Evolutionary conservation across 2,113 vertebrate species (phyloP).

Genomic region (Lutjanus erythropterus): DNA sequence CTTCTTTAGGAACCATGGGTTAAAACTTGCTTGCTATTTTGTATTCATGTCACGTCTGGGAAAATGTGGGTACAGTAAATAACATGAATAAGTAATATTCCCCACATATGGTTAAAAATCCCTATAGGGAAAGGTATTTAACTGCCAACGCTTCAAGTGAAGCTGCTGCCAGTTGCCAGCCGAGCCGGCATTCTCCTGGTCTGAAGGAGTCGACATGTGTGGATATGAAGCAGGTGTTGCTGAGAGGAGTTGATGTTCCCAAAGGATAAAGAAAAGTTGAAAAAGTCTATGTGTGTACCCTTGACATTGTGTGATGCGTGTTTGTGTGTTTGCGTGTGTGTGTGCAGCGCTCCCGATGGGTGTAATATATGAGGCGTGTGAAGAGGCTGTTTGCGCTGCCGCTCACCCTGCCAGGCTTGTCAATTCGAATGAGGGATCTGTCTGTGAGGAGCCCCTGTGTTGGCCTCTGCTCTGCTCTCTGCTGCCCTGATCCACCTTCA

Average conservation of each 20-base stretch:
- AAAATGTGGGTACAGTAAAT: constrained; percentile 32
- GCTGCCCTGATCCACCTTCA: constrained; percentile 55
- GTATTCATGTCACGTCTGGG: neutral
- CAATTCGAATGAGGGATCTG: constrained; percentile 51
- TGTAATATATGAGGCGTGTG: constrained; percentile 38
- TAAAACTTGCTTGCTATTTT: neutral
- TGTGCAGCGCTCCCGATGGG: constrained; percentile 11
- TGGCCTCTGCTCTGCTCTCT: constrained; percentile 49
- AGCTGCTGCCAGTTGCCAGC: neutral
- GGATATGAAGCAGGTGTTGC: constrained; percentile 23
- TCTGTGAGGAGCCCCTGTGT: constrained; percentile 25
- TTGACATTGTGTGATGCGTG: constrained; percentile 5
- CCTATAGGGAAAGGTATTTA: neutral
- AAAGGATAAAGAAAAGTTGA: constrained; percentile 16
- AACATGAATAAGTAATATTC: constrained; percentile 9
- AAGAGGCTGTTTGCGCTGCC: constrained; percentile 37
- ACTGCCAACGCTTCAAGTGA: constrained; percentile 1
- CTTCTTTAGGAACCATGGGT: neutral
- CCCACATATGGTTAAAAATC: neutral
- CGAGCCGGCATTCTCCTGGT: neutral
- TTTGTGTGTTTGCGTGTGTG: constrained; percentile 7
- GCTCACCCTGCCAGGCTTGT: constrained; percentile 52
- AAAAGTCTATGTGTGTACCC: neutral
- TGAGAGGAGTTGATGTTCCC: constrained; percentile 16
- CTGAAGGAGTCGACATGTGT: constrained; percentile 8